phyloP scores from a whole-genome alignment of 2,888 invertebrate genomes.

The Volucella bombylans region DNA sequence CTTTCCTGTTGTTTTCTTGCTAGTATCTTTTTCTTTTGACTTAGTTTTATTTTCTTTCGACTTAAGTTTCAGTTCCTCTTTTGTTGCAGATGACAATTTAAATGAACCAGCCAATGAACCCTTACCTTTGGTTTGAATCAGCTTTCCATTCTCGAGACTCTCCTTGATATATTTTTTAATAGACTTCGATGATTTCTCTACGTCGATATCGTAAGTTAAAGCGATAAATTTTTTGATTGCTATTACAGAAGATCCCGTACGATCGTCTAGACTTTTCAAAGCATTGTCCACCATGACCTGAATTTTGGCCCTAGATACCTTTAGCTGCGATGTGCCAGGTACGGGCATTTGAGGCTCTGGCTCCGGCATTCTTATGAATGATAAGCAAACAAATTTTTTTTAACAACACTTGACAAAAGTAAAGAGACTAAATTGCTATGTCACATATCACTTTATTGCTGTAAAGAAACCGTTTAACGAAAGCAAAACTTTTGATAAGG shows the following conservation, averaged over 20 bases:
- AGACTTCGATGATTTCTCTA: constrained; percentile 84
- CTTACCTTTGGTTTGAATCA: constrained; percentile 77
- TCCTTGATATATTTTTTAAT: constrained; percentile 85
- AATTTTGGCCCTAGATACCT: constrained; percentile 80
- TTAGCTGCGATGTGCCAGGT: neutral
- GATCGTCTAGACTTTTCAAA: constrained; percentile 83
- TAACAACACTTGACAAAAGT: too few relatives aligned
- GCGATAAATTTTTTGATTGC: constrained; percentile 85
- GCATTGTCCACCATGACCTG: constrained; percentile 85
- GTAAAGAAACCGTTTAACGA: too few relatives aligned
- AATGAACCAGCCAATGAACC: constrained; percentile 70
- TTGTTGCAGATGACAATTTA: constrained; percentile 56
- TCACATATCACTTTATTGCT: too few relatives aligned
- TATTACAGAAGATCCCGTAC: constrained; percentile 85
- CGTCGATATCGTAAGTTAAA: constrained; percentile 85
- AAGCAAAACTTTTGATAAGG: too few relatives aligned
- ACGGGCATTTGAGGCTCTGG: neutral
- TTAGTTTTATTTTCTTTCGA: neutral
- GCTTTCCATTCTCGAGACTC: constrained; percentile 84
- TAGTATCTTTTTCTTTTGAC: neutral
- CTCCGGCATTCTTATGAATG: neutral
- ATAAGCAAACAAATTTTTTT: too few relatives aligned
- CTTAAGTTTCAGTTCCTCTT: constrained; percentile 15
- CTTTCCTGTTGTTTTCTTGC: neutral
- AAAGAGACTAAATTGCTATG: too few relatives aligned